Evolutionary conservation across 2,113 vertebrate species (phyloP).

Genomic region (Dromas ardeola): DNA sequence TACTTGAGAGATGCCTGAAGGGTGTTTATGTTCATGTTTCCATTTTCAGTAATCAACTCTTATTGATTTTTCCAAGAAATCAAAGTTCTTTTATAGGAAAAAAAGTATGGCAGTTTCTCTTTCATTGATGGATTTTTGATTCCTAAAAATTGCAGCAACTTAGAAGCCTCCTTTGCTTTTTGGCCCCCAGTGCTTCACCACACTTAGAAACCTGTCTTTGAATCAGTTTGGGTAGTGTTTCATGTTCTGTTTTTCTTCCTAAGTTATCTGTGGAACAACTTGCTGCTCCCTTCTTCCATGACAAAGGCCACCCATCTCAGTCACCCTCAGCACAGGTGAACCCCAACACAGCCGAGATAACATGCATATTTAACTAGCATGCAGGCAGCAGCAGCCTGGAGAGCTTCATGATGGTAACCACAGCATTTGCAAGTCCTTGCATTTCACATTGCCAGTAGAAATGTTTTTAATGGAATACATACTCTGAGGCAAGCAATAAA

Average conservation of each 20-base stretch:
- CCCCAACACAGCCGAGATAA: not conserved
- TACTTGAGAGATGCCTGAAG: constrained; percentile 20
- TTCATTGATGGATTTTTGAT: not conserved
- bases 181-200: not conserved
- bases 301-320: not conserved
- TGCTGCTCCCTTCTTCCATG: not conserved
- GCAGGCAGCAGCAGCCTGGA: not conserved
- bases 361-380: fast-evolving
- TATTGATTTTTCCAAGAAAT: constrained; percentile 34
- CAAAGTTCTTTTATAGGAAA: not conserved
- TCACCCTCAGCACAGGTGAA: not conserved
- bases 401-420: not conserved
- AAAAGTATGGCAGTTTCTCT: not conserved
- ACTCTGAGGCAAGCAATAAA: not conserved
- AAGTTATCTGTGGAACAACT: not conserved
- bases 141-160: not conserved
- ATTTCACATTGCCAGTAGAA: not conserved
- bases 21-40: not conserved
- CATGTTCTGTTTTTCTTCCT: not conserved
- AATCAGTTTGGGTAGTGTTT: not conserved
- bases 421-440: not conserved
- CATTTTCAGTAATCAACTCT: constrained; percentile 39
- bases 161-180: not conserved
- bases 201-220: not conserved
- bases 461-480: not conserved